These are phyloP conservation scores for Halcyon badia DNA, from an alignment of 2,797 vertebrate species.

Conservation along the genomic window DNA sequence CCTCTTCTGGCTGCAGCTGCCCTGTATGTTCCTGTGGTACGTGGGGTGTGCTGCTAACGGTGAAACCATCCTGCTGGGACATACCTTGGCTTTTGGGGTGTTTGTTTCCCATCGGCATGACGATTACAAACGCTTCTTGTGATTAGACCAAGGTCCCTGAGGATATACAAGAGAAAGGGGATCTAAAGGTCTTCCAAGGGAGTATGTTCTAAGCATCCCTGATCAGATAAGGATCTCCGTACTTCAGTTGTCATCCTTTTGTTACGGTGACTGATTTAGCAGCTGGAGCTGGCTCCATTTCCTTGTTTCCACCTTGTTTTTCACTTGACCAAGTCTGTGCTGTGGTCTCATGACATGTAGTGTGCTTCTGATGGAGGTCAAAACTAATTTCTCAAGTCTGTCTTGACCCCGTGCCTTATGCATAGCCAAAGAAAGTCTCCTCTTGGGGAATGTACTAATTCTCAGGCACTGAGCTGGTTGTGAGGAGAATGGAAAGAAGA, in stretches of 20 bases:
- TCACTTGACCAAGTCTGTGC: background rate
- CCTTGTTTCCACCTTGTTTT: background rate
- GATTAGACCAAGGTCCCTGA: background rate
- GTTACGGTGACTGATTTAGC: background rate
- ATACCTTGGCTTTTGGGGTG: background rate
- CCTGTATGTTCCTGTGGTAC: rapidly evolving
- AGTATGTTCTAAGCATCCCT: background rate
- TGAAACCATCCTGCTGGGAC: rapidly evolving
- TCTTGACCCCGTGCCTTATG: background rate
- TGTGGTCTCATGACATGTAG: background rate
- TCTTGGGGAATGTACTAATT: background rate
- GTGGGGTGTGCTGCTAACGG: background rate
- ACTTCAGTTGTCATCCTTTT: background rate
- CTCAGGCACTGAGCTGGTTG: background rate
- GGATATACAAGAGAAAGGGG: background rate
- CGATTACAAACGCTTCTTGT: background rate
- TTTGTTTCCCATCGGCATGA: background rate
- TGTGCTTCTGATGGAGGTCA: background rate
- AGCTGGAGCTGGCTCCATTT: background rate
- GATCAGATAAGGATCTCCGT: background rate
- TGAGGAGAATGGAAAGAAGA: background rate
- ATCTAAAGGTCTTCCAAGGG: background rate
- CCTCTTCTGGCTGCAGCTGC: background rate
- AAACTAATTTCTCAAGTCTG: background rate
- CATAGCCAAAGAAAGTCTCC: background rate